Percentiles rank a stretch among this genome's conserved stretches.
These are phyloP conservation scores for Marisa cornuarietis DNA, from an alignment of 1,140 invertebrate genomes.

Conservation along the genomic window DNA sequence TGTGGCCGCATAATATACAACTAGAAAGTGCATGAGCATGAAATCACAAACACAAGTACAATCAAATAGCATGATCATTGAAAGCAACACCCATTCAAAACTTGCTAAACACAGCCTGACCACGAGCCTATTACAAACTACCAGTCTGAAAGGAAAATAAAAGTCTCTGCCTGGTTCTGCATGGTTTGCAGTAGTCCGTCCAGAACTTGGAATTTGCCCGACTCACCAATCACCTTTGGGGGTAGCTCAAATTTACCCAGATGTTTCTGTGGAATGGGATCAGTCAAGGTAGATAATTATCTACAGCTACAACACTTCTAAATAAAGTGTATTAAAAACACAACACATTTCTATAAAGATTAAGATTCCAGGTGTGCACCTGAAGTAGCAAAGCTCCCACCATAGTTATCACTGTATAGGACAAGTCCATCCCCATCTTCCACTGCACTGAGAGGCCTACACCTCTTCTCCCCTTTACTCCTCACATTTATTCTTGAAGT, in stretches of 20 bases:
- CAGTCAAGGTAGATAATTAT: too few relatives aligned
- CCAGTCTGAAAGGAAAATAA: background rate
- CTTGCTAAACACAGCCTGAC: too few relatives aligned
- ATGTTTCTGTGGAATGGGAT: slow-evolving; percentile 49
- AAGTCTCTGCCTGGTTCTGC: slow-evolving; percentile 61
- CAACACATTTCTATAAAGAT: background rate
- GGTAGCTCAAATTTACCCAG: slow-evolving; percentile 62
- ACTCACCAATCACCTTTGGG: slow-evolving; percentile 65
- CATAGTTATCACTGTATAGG: too few relatives aligned
- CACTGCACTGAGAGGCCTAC: too few relatives aligned
- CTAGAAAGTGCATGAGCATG: too few relatives aligned
- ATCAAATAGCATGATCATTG: too few relatives aligned
- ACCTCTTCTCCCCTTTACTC: background rate
- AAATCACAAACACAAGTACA: too few relatives aligned
- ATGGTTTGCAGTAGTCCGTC: slow-evolving; percentile 66
- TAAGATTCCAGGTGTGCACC: background rate
- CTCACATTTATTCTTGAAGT: background rate
- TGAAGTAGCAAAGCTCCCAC: background rate
- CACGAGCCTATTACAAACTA: background rate
- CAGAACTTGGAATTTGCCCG: slow-evolving; percentile 70
- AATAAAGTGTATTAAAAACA: background rate
- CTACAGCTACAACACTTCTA: too few relatives aligned
- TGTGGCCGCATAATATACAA: too few relatives aligned
- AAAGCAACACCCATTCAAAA: too few relatives aligned
- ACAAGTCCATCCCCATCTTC: too few relatives aligned